Percentiles rank a stretch among this genome's conserved stretches.
Conservation (phyloP, 2,797 vertebrate genomes). For the Enteromius paludinosus region DNA sequence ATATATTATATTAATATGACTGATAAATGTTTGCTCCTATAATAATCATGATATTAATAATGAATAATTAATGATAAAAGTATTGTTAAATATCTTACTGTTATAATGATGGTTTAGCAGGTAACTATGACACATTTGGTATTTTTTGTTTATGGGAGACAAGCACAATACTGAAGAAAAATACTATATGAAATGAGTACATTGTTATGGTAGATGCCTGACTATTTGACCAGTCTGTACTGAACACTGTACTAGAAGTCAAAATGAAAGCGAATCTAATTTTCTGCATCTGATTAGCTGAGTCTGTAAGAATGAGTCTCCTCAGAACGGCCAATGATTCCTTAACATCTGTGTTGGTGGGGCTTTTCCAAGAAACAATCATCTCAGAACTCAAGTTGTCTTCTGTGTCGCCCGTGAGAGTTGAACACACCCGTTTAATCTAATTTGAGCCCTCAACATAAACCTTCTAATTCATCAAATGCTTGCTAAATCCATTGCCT, state of each 20-base stretch:
- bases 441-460: conserved; percentile 27
- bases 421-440: conserved; percentile 31
- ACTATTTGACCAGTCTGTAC: background rate
- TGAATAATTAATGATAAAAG: background rate
- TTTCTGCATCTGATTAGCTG: conserved; percentile 23
- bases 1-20: background rate
- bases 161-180: background rate
- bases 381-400: background rate
- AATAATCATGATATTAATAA: background rate
- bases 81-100: background rate
- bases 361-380: conserved; percentile 22
- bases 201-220: background rate
- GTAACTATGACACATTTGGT: background rate
- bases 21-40: background rate
- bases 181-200: background rate
- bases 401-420: conserved; percentile 20
- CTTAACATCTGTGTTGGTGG: conserved; percentile 34
- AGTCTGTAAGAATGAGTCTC: conserved; percentile 18
- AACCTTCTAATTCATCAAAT: conserved; percentile 23
- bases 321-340: conserved; percentile 9
- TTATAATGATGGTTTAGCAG: background rate
- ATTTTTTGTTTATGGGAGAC: background rate
- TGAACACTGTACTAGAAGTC: background rate
- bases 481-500: conserved; percentile 6
- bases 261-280: conserved; percentile 17